Percentiles rank a stretch among this genome's conserved stretches.
These are phyloP conservation scores for Eumaeus atala DNA, from an alignment of 1,140 invertebrate genomes.

Conservation along the genomic window DNA sequence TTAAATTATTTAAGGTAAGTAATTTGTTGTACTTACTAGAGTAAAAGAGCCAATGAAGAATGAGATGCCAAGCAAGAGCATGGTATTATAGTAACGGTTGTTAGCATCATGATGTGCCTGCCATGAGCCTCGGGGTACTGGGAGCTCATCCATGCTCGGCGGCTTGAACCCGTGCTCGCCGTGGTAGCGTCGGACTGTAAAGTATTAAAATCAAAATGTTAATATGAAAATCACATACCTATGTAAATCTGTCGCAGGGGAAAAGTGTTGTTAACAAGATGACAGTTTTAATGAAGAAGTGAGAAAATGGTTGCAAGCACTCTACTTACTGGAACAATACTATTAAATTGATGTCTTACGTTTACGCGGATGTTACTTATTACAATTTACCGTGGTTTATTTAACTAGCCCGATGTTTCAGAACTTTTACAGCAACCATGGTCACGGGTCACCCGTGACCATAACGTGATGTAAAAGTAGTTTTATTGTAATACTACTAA, in stretches of 20 bases:
- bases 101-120: constrained; percentile 77
- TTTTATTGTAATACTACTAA: not conserved
- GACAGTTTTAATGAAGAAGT: not conserved
- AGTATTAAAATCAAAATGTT: constrained; percentile 11
- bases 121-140: constrained; percentile 83
- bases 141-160: constrained; percentile 82
- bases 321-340: not conserved
- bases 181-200: constrained; percentile 57
- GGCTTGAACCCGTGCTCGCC: constrained; percentile 29
- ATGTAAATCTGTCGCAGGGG: not conserved
- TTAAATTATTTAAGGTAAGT: too few species aligned
- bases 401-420: too few species aligned
- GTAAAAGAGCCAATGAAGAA: constrained; percentile 75
- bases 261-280: constrained; percentile 1
- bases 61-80: constrained; percentile 77
- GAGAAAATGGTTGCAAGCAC: not conserved
- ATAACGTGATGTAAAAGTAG: not conserved
- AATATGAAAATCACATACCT: not conserved
- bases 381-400: too few species aligned
- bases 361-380: too few species aligned
- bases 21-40: constrained; percentile 70
- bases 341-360: too few species aligned
- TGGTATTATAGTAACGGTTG: constrained; percentile 80
- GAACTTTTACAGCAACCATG: too few species aligned
- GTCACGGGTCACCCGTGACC: too few species aligned